phyloP scores from a whole-genome alignment of 2,113 vertebrate species.

The Bos taurus region ARS-UCD2.0 NC_037329.1:93927001-93927500 shows the following conservation, averaged over 20 bases:
- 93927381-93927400: slow-evolving; percentile 47
- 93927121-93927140: background rate
- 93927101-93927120: background rate
- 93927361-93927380: slow-evolving; percentile 43
- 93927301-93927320: slow-evolving; percentile 57
- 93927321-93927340: slow-evolving; percentile 66
- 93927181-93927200: background rate
- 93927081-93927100: background rate
- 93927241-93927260: slow-evolving; percentile 7
- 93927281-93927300: slow-evolving; percentile 52
- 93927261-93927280: slow-evolving; percentile 9
- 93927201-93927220: background rate
- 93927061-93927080: background rate
- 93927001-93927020: slow-evolving; percentile 41
- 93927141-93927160: background rate
- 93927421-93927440: slow-evolving; percentile 35
- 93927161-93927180: background rate
- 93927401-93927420: slow-evolving; percentile 22
- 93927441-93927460: background rate
- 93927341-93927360: slow-evolving; percentile 53
- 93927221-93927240: slow-evolving; percentile 29
- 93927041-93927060: background rate
- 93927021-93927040: slow-evolving; percentile 4
- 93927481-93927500: background rate
- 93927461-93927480: background rate